Evolutionary conservation across 2,888 invertebrate species (phyloP).

Genomic region (Cantharis flavilabris): DNA sequence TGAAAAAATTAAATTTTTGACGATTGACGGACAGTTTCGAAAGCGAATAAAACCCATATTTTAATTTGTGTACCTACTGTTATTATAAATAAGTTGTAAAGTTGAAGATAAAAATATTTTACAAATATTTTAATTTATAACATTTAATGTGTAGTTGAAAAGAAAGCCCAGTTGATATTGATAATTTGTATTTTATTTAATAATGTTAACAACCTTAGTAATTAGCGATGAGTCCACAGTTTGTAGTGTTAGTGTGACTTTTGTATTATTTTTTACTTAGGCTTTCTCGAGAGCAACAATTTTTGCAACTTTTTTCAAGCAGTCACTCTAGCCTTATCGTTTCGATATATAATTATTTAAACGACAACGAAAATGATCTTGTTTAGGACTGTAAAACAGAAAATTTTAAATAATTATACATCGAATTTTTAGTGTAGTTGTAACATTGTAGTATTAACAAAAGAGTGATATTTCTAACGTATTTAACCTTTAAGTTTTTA

Average conservation of each 20-base stretch:
- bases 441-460: conserved; percentile 53
- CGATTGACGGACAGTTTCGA: not conserved
- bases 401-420: conserved; percentile 25
- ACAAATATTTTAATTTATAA: not conserved
- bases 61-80: not conserved
- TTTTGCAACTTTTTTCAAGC: conserved; percentile 15
- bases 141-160: not conserved
- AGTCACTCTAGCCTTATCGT: conserved; percentile 22
- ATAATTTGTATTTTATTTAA: conserved; percentile 35
- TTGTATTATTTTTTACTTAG: conserved; percentile 25
- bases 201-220: conserved; percentile 24
- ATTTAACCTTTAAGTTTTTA: conserved; percentile 39
- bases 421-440: conserved; percentile 36
- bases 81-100: not conserved
- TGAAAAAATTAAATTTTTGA: not conserved
- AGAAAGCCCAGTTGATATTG: conserved; percentile 26
- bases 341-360: conserved; percentile 25
- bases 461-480: conserved; percentile 53
- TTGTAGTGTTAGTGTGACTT: conserved; percentile 34
- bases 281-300: conserved; percentile 24
- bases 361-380: conserved; percentile 12
- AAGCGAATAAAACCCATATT: not conserved
- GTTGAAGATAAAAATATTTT: not conserved
- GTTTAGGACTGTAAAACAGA: not conserved
- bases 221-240: conserved; percentile 22